A percentile compares a stretch with the other conserved stretches of the same genome.
These are phyloP conservation scores for Sinocyclocheilus anophthalmus DNA, from an alignment of 2,113 vertebrate genomes.

Conservation along the genomic window DNA sequence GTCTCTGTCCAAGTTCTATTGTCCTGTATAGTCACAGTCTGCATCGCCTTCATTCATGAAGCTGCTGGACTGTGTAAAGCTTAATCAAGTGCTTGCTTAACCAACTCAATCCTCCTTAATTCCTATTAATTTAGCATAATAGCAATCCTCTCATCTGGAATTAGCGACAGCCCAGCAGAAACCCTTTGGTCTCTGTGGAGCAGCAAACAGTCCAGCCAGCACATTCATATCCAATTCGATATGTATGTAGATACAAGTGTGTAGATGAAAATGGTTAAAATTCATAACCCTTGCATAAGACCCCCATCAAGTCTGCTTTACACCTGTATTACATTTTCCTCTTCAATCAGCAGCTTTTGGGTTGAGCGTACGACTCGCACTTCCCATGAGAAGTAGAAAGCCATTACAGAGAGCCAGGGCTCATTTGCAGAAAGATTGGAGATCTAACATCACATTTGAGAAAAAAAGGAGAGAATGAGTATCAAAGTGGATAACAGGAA, in stretches of 20 bases:
- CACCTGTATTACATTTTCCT: slow-evolving; percentile 81
- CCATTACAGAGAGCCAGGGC: slow-evolving; percentile 77
- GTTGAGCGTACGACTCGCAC: slow-evolving; percentile 60
- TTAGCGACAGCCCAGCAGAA: slow-evolving; percentile 76
- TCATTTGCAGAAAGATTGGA: slow-evolving; percentile 83
- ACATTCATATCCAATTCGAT: slow-evolving; percentile 72
- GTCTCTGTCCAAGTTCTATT: slow-evolving; percentile 28
- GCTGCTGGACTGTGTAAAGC: slow-evolving; percentile 33
- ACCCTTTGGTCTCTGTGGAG: slow-evolving; percentile 70
- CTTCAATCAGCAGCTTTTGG: slow-evolving; percentile 82
- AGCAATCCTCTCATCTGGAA: slow-evolving; percentile 75
- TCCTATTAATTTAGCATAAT: slow-evolving; percentile 82
- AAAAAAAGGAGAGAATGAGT: slow-evolving; percentile 64
- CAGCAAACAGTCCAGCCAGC: slow-evolving; percentile 74
- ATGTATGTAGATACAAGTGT: slow-evolving; percentile 78
- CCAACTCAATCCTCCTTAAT: slow-evolving; percentile 77
- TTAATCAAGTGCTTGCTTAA: slow-evolving; percentile 85
- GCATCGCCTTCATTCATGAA: slow-evolving; percentile 32
- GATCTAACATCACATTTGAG: slow-evolving; percentile 71
- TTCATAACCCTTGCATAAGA: slow-evolving; percentile 83
- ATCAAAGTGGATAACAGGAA: slow-evolving; percentile 72
- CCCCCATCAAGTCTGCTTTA: slow-evolving; percentile 80
- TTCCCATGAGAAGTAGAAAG: slow-evolving; percentile 79
- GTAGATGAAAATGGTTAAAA: slow-evolving; percentile 80
- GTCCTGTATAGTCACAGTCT: slow-evolving; percentile 30